Conservation (phyloP, 2,113 vertebrate species). For the Candoia aspera region DNA sequence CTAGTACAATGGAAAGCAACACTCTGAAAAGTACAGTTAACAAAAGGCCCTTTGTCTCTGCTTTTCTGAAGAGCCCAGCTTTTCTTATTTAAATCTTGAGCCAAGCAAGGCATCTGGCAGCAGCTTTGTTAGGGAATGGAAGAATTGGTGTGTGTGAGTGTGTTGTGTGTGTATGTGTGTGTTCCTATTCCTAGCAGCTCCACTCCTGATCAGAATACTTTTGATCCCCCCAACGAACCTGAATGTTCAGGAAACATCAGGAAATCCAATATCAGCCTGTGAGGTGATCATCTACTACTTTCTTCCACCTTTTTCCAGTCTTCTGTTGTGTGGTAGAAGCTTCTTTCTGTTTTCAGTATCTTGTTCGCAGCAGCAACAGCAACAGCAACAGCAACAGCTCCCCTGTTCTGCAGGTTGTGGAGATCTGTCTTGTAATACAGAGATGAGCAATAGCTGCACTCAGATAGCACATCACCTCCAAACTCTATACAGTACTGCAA, state of each 20-base stretch:
- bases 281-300: background rate
- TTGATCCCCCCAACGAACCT: background rate
- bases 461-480: background rate
- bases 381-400: background rate
- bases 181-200: background rate
- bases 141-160: background rate
- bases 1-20: background rate
- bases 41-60: background rate
- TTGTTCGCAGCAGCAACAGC: background rate
- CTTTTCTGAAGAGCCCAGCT: background rate
- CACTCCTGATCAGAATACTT: background rate
- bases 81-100: background rate
- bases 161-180: background rate
- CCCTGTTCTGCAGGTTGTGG: background rate
- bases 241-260: background rate
- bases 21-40: background rate
- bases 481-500: background rate
- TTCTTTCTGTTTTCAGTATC: background rate
- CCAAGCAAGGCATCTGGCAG: background rate
- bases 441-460: background rate
- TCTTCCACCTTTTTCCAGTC: background rate
- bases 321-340: background rate
- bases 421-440: background rate
- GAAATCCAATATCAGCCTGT: background rate
- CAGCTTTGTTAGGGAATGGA: background rate